These are phyloP conservation scores for Epizoanthus rinbou DNA, from an alignment of 92 coral and sea anemone species.

Conservation along the genomic window DNA sequence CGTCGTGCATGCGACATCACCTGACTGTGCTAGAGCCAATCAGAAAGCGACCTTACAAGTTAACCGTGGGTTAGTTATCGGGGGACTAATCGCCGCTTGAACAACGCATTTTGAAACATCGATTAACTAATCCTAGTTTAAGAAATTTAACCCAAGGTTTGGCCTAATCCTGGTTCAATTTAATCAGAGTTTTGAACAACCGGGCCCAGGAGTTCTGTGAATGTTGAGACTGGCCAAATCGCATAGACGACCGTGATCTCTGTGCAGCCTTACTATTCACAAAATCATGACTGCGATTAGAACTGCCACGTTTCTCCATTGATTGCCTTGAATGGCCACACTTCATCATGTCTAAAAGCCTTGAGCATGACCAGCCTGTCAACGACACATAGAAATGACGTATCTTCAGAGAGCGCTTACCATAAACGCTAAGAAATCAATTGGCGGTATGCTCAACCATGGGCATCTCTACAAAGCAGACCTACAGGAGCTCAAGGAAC, in stretches of 20 bases:
- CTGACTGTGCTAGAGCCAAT: too few species aligned
- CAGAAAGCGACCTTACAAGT: too few species aligned
- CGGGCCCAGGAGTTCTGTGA: conserved; percentile 42
- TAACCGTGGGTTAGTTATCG: too few species aligned
- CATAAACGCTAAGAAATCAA: conserved; percentile 39
- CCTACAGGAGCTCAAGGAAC: too few species aligned
- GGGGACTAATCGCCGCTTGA: too few species aligned
- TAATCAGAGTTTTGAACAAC: too few species aligned
- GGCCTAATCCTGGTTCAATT: conserved; percentile 33
- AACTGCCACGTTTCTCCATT: conserved; percentile 27
- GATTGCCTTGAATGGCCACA: conserved; percentile 30
- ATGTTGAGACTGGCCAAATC: not conserved
- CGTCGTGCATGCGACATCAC: too few species aligned
- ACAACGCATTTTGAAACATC: too few species aligned
- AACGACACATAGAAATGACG: too few species aligned
- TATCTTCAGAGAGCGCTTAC: conserved; percentile 45
- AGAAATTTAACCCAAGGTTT: too few species aligned
- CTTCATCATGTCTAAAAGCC: conserved; percentile 49
- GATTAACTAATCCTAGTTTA: too few species aligned
- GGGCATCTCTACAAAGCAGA: conserved; percentile 54
- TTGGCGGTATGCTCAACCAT: conserved; percentile 47
- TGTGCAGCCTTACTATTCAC: conserved; percentile 4
- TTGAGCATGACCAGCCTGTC: too few species aligned
- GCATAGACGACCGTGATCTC: not conserved
- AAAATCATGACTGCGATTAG: conserved; percentile 28